Percentiles rank a stretch among this genome's conserved stretches.
Conservation (phyloP, 2,797 vertebrate species). For the Chiroxiphia lanceolata region DNA sequence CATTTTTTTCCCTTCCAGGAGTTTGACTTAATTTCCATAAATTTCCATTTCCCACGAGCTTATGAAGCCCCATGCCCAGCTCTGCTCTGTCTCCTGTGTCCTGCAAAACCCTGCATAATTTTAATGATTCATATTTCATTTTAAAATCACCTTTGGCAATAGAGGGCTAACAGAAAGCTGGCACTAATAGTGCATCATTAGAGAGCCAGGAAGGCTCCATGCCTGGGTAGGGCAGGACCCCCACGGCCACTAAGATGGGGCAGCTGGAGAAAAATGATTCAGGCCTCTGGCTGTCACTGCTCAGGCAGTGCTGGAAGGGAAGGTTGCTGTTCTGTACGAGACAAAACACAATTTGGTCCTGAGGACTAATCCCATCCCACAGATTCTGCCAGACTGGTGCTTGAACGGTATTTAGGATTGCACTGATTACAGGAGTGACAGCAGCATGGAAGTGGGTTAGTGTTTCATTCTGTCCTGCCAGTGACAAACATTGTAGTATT, state of each 20-base stretch:
- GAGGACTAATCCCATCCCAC: neutral
- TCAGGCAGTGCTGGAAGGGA: neutral
- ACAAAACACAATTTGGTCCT: neutral
- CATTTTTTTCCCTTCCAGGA: neutral
- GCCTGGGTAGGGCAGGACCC: neutral
- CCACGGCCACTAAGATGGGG: neutral
- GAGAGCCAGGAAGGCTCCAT: neutral
- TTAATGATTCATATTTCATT: neutral
- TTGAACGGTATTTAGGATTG: neutral
- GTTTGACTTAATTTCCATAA: neutral
- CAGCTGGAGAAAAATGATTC: accelerated
- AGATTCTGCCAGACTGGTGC: neutral
- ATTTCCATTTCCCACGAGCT: neutral
- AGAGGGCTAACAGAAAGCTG: neutral
- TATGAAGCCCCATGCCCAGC: neutral
- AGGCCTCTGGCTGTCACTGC: neutral
- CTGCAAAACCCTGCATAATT: neutral
- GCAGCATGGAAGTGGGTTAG: neutral
- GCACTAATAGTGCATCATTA: neutral
- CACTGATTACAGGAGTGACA: neutral
- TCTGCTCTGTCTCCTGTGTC: neutral
- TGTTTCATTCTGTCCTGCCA: neutral
- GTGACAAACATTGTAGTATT: neutral
- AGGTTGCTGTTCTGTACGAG: neutral
- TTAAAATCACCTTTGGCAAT: neutral